Conservation (phyloP, 2,113 vertebrate species). For the Columba livia region DNA sequence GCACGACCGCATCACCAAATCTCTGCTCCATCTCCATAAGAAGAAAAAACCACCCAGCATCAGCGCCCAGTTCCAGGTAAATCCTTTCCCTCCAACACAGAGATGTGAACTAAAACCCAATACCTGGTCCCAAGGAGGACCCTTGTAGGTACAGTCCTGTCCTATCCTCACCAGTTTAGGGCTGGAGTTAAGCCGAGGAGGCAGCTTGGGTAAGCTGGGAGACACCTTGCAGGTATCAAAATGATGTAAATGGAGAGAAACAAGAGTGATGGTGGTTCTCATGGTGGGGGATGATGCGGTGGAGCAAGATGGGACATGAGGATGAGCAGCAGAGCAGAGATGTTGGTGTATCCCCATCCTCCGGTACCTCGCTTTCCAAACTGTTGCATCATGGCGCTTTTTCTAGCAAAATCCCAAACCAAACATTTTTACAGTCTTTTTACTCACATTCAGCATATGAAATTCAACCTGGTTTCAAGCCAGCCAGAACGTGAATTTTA, state of each 20-base stretch:
- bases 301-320: neutral
- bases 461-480: neutral
- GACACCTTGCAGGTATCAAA: neutral
- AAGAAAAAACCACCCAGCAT: constrained; percentile 99
- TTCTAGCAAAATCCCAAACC: accelerated
- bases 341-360: neutral
- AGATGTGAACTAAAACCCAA: neutral
- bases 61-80: constrained; percentile 97
- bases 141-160: neutral
- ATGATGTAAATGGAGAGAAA: neutral
- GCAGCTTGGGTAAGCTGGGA: neutral
- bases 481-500: neutral
- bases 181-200: neutral
- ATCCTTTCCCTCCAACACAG: neutral
- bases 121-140: neutral
- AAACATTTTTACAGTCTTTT: neutral
- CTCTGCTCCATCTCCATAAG: constrained; percentile 96
- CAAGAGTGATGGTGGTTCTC: neutral
- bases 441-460: neutral
- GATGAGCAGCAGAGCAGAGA: neutral
- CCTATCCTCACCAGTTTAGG: neutral
- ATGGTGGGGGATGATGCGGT: accelerated
- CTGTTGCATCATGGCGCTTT: accelerated
- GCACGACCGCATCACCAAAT: constrained; percentile 97
- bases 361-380: neutral